Evolutionary conservation across 2,113 vertebrate species (phyloP).

Genomic region (Rhinopomastus cyanomelas): DNA sequence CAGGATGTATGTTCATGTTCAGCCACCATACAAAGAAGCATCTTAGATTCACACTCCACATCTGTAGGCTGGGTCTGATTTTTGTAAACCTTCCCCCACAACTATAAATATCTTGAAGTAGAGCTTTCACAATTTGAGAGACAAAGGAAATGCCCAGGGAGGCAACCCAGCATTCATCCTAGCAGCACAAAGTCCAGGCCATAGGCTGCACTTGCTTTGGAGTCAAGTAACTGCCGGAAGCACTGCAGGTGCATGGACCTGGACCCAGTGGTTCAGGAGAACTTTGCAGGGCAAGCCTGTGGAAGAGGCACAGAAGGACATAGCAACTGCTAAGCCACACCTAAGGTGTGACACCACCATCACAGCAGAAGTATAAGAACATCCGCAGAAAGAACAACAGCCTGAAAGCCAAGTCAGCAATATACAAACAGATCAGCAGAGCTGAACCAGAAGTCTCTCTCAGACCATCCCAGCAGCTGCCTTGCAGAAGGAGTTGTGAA

Average conservation of each 20-base stretch:
- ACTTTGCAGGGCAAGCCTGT: not conserved
- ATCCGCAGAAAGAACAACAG: not conserved
- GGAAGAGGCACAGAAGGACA: not conserved
- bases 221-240: not conserved
- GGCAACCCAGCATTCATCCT: not conserved
- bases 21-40: not conserved
- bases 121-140: not conserved
- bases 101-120: not conserved
- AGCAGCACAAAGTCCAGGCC: not conserved
- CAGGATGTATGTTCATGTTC: slow-evolving; percentile 37
- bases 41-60: not conserved
- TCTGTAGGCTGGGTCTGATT: not conserved
- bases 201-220: not conserved
- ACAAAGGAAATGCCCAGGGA: not conserved
- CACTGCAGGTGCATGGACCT: no score
- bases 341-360: not conserved
- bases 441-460: not conserved
- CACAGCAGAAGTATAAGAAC: not conserved
- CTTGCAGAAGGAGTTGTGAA: accelerated
- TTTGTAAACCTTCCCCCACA: not conserved
- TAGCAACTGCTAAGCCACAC: not conserved
- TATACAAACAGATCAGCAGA: not conserved
- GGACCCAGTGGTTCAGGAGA: accelerated
- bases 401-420: not conserved
- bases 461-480: not conserved